A percentile compares a stretch with the other conserved stretches of the same genome.
These are phyloP conservation scores for Drosophila tristis DNA, from an alignment of 1,140 invertebrate species.

Conservation along the genomic window DNA sequence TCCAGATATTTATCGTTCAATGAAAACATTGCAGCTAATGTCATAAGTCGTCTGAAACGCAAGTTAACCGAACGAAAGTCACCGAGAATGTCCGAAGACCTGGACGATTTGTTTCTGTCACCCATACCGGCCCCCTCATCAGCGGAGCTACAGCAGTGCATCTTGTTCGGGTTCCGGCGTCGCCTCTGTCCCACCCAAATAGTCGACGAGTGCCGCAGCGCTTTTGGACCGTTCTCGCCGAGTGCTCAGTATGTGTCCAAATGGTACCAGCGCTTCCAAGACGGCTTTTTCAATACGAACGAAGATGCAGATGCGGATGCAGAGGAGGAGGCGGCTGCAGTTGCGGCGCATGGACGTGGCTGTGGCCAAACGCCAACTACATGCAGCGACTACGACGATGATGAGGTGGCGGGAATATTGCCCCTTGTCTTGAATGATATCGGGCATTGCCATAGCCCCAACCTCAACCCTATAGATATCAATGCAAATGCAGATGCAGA, in stretches of 20 bases:
- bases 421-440: constrained; percentile 40
- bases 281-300: constrained; percentile 60
- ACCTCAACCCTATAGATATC: constrained; percentile 10
- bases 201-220: constrained; percentile 66
- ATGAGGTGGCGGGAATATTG: constrained; percentile 28
- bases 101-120: constrained; percentile 71
- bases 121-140: constrained; percentile 70
- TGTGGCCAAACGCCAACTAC: constrained; percentile 65
- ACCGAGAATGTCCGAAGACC: constrained; percentile 70
- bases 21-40: constrained; percentile 68
- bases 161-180: constrained; percentile 69
- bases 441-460: not conserved
- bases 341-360: constrained; percentile 16
- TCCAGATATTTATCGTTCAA: constrained; percentile 25
- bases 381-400: constrained; percentile 66
- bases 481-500: constrained; percentile 9
- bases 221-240: constrained; percentile 69
- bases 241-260: constrained; percentile 67
- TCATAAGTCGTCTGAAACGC: constrained; percentile 70
- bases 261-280: constrained; percentile 73
- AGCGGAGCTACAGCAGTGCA: constrained; percentile 71
- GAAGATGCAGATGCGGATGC: constrained; percentile 51
- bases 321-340: not conserved
- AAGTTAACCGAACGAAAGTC: constrained; percentile 33
- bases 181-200: constrained; percentile 70